These are phyloP conservation scores for Melanotaenia trifasciata DNA, from an alignment of 2,797 vertebrate species.

Conservation along the genomic window DNA sequence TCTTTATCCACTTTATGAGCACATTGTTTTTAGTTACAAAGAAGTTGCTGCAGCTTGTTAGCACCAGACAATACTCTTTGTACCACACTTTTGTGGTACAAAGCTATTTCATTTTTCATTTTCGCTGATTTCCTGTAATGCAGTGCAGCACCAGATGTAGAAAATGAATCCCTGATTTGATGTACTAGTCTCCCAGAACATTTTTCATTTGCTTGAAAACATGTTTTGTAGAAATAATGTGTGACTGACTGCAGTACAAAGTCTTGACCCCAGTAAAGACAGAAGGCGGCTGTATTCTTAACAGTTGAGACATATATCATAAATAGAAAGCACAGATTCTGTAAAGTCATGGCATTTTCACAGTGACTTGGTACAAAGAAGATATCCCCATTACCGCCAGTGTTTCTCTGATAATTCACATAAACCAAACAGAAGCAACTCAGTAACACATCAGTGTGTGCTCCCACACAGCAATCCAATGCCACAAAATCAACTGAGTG, in stretches of 20 bases:
- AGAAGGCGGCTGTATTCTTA: slow-evolving; percentile 1
- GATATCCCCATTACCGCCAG: neutral
- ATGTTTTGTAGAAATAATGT: slow-evolving; percentile 7
- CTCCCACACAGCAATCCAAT: too few relatives aligned
- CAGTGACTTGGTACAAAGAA: neutral
- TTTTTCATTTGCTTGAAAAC: slow-evolving; percentile 8
- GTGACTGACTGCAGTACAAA: slow-evolving; percentile 11
- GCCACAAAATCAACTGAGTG: too few relatives aligned
- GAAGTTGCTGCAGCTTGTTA: slow-evolving; percentile 11
- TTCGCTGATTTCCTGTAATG: slow-evolving; percentile 10
- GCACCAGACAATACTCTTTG: slow-evolving; percentile 12
- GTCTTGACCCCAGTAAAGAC: slow-evolving; percentile 6
- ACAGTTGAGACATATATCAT: neutral
- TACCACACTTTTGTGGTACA: neutral
- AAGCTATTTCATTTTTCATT: slow-evolving; percentile 6
- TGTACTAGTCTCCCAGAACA: slow-evolving; percentile 3
- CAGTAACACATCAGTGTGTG: too few relatives aligned
- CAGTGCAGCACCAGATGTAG: slow-evolving; percentile 14
- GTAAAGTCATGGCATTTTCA: neutral
- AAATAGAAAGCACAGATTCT: neutral
- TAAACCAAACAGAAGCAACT: neutral
- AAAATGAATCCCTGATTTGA: slow-evolving; percentile 19
- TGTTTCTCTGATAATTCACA: neutral
- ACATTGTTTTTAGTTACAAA: slow-evolving; percentile 1
- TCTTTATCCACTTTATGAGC: neutral